These are phyloP conservation scores for Netelia virgata DNA, from an alignment of 2,888 invertebrate genomes.

Conservation along the genomic window DNA sequence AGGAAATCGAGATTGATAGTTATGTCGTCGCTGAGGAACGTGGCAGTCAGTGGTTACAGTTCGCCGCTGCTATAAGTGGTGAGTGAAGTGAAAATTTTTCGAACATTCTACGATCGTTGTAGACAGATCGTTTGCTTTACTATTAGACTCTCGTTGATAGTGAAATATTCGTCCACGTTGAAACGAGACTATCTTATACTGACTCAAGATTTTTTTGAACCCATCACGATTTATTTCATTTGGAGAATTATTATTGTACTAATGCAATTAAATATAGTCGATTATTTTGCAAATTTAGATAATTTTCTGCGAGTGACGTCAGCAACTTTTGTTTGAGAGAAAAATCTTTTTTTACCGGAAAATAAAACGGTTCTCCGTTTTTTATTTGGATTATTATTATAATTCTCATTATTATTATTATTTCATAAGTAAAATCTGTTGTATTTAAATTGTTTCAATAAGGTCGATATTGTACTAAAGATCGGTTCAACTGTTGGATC, in stretches of 20 bases:
- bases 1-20: conserved; percentile 71
- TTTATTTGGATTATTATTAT: too few relatives aligned
- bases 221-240: background rate
- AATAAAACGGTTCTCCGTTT: too few relatives aligned
- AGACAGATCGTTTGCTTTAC: conserved; percentile 1
- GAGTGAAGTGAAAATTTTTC: conserved; percentile 59
- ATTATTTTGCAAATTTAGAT: background rate
- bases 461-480: too few relatives aligned
- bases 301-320: background rate
- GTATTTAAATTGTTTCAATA: too few relatives aligned
- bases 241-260: background rate
- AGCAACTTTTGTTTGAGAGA: background rate
- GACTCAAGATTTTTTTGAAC: background rate
- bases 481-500: too few relatives aligned
- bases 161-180: background rate
- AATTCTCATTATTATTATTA: too few relatives aligned
- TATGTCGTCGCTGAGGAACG: conserved; percentile 69
- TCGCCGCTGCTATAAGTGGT: conserved; percentile 76
- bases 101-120: conserved; percentile 47
- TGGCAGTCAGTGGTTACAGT: conserved; percentile 76
- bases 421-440: too few relatives aligned
- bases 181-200: conserved; percentile 4
- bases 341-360: background rate
- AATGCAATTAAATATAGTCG: background rate
- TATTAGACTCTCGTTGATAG: background rate